A percentile compares a stretch with the other conserved stretches of the same genome.
Conservation (phyloP, 2,888 invertebrate species). For the Scaptomyza caliginosa region DNA sequence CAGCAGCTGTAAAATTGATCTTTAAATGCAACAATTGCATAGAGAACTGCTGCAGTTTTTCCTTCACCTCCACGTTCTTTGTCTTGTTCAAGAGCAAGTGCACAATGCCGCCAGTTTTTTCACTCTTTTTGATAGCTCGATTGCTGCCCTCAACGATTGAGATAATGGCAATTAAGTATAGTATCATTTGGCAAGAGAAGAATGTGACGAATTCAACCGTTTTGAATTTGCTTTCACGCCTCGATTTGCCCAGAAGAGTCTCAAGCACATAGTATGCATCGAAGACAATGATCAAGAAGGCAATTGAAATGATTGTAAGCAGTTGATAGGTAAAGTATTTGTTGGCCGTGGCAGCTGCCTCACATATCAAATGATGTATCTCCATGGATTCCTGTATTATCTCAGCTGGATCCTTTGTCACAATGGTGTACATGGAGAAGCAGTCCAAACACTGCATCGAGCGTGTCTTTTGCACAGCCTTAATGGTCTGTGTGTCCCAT, state of each 20-base stretch:
- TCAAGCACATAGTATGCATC: conserved; percentile 84
- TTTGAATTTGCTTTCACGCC: conserved; percentile 82
- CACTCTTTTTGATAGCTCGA: conserved; percentile 83
- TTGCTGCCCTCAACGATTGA: conserved; percentile 84
- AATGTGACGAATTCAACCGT: conserved; percentile 83
- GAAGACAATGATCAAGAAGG: conserved; percentile 84
- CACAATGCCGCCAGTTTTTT: conserved; percentile 82
- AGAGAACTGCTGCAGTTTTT: conserved; percentile 83
- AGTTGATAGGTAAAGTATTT: conserved; percentile 84
- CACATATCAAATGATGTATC: conserved; percentile 83
- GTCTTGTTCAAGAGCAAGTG: conserved; percentile 81
- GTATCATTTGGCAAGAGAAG: conserved; percentile 83
- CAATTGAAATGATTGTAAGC: conserved; percentile 83
- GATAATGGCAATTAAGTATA: conserved; percentile 83
- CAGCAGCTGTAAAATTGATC: conserved; percentile 84
- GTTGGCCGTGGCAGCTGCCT: conserved; percentile 83
- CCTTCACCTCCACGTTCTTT: conserved; percentile 78
- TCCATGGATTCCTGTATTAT: conserved; percentile 84
- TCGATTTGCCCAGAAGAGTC: conserved; percentile 81
- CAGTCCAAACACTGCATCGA: conserved; percentile 82
- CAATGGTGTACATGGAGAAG: conserved; percentile 83
- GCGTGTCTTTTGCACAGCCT: conserved; percentile 72
- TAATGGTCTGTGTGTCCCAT: conserved; percentile 76
- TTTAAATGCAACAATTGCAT: conserved; percentile 83
- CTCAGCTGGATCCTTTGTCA: conserved; percentile 81